Base-by-base conservation (phyloP, 2,113 vertebrate genomes). In the Eleginops maclovinus region DNA sequence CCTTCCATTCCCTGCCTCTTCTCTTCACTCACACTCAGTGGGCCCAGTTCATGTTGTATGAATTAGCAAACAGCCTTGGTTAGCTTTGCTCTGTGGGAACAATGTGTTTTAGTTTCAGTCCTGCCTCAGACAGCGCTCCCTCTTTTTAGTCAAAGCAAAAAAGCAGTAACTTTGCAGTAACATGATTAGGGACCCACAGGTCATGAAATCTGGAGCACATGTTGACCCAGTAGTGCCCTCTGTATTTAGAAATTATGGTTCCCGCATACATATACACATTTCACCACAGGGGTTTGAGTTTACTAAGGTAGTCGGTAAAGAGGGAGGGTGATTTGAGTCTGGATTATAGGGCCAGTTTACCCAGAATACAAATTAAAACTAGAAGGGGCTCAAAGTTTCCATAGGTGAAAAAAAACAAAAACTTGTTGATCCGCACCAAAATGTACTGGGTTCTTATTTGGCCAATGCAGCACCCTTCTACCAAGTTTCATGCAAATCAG, bases 41-140 rank as follows among this genome's bases (percentile, higher is more conserved):
- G 66, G 64, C 65, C 74, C 46, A 65, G 46, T 49, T 77, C 47
- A 75, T 73, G 67, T 69, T 15, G 13, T 19, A 67, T 74, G 64
- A 89, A 79, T 73, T 75, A 78, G 64, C 76, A 81, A 75, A 80
- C 61, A 60, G 72, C 41, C 44, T 65, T 4, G 0, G 28, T 74
- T 16, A 40, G 44, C 44, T 77, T 51, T 70, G 17, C 58, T 79
- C 66, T n/a, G 62, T 53, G 56, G 46, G 51, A 68, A 56, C 60
- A 60, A 60, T 64, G 66, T 19, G 41, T 40, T 75, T 75, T 21
- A 59, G 53, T 28, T 60, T 47, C 28, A 22, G 22, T 19, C 43
- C 11, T 1, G 3, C 26, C 5, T 16, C 53, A 24, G 26, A 53
- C 13, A 31, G 16, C 21, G 22, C 26, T 64, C 36, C 19, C 49